Conservation (phyloP, 2,888 invertebrate species). For the Cylloceria caligata region DNA sequence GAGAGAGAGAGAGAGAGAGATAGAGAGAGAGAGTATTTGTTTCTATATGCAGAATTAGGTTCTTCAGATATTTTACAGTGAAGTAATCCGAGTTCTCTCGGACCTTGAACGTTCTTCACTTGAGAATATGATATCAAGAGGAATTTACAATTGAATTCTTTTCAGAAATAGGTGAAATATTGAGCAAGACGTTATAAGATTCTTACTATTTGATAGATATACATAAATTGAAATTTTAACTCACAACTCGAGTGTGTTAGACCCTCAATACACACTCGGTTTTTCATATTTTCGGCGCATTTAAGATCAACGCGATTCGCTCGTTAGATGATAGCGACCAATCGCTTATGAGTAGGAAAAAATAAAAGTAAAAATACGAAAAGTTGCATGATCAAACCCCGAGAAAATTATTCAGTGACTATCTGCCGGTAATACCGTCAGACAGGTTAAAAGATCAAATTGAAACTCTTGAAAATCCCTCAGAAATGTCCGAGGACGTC, state of each 20-base stretch:
- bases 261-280: too few relatives aligned
- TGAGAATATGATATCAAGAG: too few relatives aligned
- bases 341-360: too few relatives aligned
- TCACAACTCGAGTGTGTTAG: too few relatives aligned
- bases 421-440: constrained; percentile 21
- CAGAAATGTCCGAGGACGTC: constrained; percentile 17
- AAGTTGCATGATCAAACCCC: constrained; percentile 8
- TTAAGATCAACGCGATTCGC: too few relatives aligned
- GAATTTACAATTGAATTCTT: too few relatives aligned
- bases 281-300: too few relatives aligned
- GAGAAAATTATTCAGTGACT: constrained; percentile 13
- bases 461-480: constrained; percentile 26
- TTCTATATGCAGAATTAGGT: not conserved
- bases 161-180: too few relatives aligned
- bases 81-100: not conserved
- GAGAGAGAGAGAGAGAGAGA: not conserved
- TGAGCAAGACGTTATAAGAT: too few relatives aligned
- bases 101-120: not conserved
- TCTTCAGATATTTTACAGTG: not conserved
- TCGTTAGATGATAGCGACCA: not conserved
- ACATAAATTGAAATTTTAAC: too few relatives aligned
- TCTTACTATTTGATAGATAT: too few relatives aligned
- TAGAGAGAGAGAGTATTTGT: not conserved
- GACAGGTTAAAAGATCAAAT: constrained; percentile 38
- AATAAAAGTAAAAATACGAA: constrained; percentile 7